Evolutionary conservation across 2,888 invertebrate genomes (phyloP).

Genomic region (Platynereis dumerilii): DNA sequence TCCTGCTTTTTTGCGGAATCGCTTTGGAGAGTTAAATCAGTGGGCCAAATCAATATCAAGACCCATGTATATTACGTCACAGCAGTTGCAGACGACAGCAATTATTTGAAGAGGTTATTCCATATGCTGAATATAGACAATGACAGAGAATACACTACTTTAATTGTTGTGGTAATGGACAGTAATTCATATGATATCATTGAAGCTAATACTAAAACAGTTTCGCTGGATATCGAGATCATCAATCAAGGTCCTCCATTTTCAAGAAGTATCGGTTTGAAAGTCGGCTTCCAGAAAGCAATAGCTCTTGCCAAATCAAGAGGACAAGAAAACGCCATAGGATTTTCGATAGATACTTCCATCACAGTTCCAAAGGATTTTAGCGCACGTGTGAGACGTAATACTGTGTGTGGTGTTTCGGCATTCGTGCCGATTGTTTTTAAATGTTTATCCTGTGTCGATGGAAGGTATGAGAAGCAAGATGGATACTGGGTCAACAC

Average conservation of each 20-base stretch:
- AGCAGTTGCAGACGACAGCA: neutral
- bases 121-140: neutral
- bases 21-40: neutral
- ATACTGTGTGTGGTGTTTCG: constrained; percentile 5
- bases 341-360: neutral
- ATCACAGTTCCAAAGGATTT: neutral
- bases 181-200: neutral
- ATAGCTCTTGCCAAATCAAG: neutral
- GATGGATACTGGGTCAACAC: constrained; percentile 1
- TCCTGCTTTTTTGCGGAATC: constrained; percentile 1
- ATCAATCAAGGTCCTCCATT: neutral
- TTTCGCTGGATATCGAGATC: neutral
- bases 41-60: neutral
- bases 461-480: neutral
- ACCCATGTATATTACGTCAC: neutral
- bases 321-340: neutral
- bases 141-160: neutral
- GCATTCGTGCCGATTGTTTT: neutral
- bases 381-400: neutral
- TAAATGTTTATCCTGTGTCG: neutral
- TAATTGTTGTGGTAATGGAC: neutral
- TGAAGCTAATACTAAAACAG: neutral
- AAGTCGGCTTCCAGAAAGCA: neutral
- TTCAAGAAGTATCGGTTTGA: constrained; percentile 3
- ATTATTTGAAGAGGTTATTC: constrained; percentile 5